Percentiles rank a stretch among this genome's conserved stretches.
Evolutionary conservation across 2,797 vertebrate species (phyloP).

Genomic region (Acomys russatus): DNA sequence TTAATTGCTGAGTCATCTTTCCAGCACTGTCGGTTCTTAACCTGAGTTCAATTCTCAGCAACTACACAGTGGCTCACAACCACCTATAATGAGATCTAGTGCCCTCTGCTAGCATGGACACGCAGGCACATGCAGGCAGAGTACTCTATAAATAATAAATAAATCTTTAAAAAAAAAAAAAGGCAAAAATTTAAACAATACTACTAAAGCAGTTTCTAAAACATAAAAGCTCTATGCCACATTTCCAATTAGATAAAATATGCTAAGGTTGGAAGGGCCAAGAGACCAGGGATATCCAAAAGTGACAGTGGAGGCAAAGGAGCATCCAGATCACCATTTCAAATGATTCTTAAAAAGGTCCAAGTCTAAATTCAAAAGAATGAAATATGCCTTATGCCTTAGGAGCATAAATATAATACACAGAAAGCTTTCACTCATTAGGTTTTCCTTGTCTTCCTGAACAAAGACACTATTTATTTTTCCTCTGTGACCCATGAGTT

Average conservation of each 20-base stretch:
- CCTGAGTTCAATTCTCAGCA: no score
- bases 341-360: slow-evolving; percentile 8
- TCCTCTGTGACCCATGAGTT: not conserved
- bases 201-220: slow-evolving; percentile 55
- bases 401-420: not conserved
- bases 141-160: slow-evolving; percentile 3
- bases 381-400: not conserved
- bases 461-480: not conserved
- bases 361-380: slow-evolving; percentile 25
- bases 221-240: not conserved
- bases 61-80: no score
- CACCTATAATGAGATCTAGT: no score
- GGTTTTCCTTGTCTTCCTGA: not conserved
- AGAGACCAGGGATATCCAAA: not conserved
- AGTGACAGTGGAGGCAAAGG: not conserved
- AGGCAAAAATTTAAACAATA: slow-evolving; percentile 56
- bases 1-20: no score
- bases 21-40: no score
- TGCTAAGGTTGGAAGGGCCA: not conserved
- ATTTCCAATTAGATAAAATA: not conserved
- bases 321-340: not conserved
- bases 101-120: no score
- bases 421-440: not conserved
- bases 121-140: no score
- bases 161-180: slow-evolving; percentile 50